Base-by-base conservation (phyloP, 2,888 invertebrate genomes). In the Tinea trinotella region DNA sequence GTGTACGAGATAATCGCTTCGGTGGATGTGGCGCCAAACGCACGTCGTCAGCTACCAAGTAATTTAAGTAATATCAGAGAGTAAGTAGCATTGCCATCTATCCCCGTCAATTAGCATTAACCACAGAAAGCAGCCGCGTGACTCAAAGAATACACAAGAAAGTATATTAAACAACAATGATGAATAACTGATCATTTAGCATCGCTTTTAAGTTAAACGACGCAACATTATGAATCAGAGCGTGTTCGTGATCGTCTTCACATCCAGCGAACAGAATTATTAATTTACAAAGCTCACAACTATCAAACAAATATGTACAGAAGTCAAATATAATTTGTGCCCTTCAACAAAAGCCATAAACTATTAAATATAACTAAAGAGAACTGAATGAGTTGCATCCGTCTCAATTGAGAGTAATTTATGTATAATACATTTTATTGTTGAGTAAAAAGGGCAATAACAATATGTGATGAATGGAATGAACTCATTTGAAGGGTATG, bases 81-180 rank as follows among this genome's bases (percentile, higher is more conserved):
- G 56, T 56, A 59, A 58, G 58, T 59, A 58, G 61, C 62, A 60
- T 57, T 59, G 64, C 64, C 70, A 76, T 77, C 67, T 72, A 69
- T 77, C 73, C 71, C 64, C 64, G 76, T 76, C 76, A 76, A 76
- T 77, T 76, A 76, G 71, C 67, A 69, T 57, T 54, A 71, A 46
- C 63, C 57, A 55, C 63, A 63, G 62, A 61, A 63, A 67, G 65
- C 65, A 67, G 69, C 62, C 64, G 20, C 66, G 61, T 64, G 65
- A 63, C 67, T 62, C 67, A 74, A 71, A 71, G 71, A 70, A 70
- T 40, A 40, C 18, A 19, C 4, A 52, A 52, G 52, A 35, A 35
- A 36, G 52, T 52, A 17, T 15, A 46, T 46, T 12, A 46, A n/a
- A 46, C 46, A 46, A 46, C 46, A 46, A 46, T 46, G 46, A 46